A percentile compares a stretch with the other conserved stretches of the same genome.
Evolutionary conservation across 2,113 vertebrate genomes (phyloP).

Genomic region (Pachyramphus minor): DNA sequence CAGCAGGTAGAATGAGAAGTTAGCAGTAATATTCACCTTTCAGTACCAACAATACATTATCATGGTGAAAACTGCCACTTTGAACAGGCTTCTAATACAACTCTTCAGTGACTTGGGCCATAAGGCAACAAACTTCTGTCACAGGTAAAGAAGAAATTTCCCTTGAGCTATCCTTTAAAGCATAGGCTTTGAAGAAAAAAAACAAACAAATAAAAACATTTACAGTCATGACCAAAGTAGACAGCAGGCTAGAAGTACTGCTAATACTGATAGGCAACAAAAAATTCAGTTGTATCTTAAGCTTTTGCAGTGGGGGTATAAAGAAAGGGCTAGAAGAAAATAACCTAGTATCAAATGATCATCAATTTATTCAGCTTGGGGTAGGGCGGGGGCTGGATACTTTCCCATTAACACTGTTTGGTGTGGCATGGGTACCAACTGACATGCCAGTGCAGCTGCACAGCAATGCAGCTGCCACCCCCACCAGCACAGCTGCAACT

Average conservation of each 20-base stretch:
- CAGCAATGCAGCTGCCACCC: background rate
- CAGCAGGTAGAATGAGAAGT: background rate
- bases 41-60: background rate
- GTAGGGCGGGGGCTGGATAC: background rate
- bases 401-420: background rate
- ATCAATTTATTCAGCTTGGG: background rate
- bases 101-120: background rate
- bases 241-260: background rate
- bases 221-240: background rate
- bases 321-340: background rate
- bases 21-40: background rate
- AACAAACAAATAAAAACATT: background rate
- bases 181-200: background rate
- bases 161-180: background rate
- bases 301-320: background rate
- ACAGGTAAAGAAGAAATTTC: background rate
- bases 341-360: background rate
- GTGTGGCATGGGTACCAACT: background rate
- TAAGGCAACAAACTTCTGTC: background rate
- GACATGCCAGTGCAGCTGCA: rapidly evolving
- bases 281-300: background rate
- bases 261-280: background rate
- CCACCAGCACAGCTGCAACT: slow-evolving; percentile 16
- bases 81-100: background rate
- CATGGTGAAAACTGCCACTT: background rate